Evolutionary conservation across 2,113 vertebrate genomes (phyloP), one percentile per base, ranked within the genome.

Genomic region (Chaetorhynchus papuensis): DNA sequence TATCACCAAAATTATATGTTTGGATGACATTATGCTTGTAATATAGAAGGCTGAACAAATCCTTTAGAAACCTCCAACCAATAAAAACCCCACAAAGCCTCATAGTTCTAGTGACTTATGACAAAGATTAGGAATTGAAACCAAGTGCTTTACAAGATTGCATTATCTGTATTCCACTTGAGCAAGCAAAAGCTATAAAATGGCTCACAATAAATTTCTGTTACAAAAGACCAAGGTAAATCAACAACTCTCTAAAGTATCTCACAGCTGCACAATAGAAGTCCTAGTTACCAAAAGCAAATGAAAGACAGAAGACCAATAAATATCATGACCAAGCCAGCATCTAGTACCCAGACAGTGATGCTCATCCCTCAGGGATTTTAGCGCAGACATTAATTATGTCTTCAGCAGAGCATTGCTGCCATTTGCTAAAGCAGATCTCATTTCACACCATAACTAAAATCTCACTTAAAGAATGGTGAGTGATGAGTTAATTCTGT

Each of bases 151-250:
- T 91, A 77, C 21, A 71, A 76, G 66, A 90, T 13, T 83, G n/a
- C 49, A 61, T 75, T 84, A 63, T 87, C 70, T 82, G 61, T 87
- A 64, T 84, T 89, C 60, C 60, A 82, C 56, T 71, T 89, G 64
- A 91, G 78, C 33, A 84, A 94, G 42, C 30, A 87, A 84, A 96
- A 95, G 47, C 74, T 35, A 68, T 96, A 91, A 93, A 91, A 35
- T 8, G 54, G 13, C 23, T 89, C 27, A 71, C 39, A 47, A 66
- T 93, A 96, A 72, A 87, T 91, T 89, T 87, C 42, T 81, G 23
- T 82, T 85, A 39, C 74, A 71, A 24, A 84, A 82, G 52, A 75
- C 37, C 30, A 56, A 87, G 50, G 30, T 85, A 94, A 93, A 95
- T 91, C 78, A 93, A 79, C 61, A 76, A 20, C n/a, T 41, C 47